phyloP scores from a whole-genome alignment of 2,888 invertebrate genomes.

The Hanleya hanleyi region DNA sequence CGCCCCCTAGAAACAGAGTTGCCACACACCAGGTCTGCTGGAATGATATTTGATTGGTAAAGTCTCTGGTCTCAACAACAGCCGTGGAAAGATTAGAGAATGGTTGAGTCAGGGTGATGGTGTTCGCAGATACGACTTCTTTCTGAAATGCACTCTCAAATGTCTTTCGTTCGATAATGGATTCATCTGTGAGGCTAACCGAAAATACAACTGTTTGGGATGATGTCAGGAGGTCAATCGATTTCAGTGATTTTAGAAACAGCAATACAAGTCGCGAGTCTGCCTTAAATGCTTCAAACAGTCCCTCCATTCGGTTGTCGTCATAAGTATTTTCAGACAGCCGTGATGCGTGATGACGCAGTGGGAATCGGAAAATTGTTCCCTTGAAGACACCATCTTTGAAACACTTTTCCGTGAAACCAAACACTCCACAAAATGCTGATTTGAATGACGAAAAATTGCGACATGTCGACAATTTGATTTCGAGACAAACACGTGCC shows the following conservation, averaged over 20 bases:
- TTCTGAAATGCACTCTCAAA: no score
- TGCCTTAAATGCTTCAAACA: conserved; percentile 53
- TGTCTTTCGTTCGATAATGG: not conserved
- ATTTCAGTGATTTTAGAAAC: conserved; percentile 60
- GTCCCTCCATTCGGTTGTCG: conserved; percentile 42
- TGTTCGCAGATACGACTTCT: not conserved
- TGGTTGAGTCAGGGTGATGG: not conserved
- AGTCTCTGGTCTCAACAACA: not conserved
- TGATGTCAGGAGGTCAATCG: conserved; percentile 43
- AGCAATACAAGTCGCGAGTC: conserved; percentile 59
- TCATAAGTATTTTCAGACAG: conserved; percentile 55
- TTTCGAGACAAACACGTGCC: no score
- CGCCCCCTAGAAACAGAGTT: conserved; percentile 40
- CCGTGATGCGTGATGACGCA: conserved; percentile 49
- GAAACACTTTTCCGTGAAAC: no score
- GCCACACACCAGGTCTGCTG: conserved; percentile 40
- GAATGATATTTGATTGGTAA: not conserved
- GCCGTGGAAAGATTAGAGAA: not conserved
- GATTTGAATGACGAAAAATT: no score
- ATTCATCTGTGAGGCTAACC: not conserved
- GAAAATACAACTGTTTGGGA: not conserved
- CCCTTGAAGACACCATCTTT: conserved; percentile 35
- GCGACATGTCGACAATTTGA: no score
- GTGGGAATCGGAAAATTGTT: conserved; percentile 67
- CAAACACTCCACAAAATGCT: no score